These are phyloP conservation scores for Sinella curviseta DNA, from an alignment of 1,140 invertebrate genomes.

Conservation along the genomic window DNA sequence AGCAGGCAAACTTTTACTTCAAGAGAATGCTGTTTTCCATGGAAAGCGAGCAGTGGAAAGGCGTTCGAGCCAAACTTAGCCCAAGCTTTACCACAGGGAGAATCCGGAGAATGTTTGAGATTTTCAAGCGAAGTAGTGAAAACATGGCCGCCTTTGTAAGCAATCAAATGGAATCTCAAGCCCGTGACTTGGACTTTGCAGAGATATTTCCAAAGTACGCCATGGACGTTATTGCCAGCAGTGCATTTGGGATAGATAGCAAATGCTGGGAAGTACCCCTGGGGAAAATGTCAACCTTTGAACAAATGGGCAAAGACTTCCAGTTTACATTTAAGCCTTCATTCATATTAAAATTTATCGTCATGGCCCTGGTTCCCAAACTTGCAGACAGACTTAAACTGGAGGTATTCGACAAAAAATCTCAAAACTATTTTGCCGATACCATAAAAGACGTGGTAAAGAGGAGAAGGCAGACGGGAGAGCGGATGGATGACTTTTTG, in stretches of 20 bases:
- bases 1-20: background rate
- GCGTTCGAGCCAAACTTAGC: constrained; percentile 11
- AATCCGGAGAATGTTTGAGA: background rate
- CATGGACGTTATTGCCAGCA: background rate
- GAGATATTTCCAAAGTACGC: background rate
- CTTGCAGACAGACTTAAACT: background rate
- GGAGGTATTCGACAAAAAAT: background rate
- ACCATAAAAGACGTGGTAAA: background rate
- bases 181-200: background rate
- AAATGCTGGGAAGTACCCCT: background rate
- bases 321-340: background rate
- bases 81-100: background rate
- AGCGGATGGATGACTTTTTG: background rate
- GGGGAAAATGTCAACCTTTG: background rate
- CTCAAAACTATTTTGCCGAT: background rate
- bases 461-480: background rate
- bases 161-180: background rate
- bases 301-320: background rate
- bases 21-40: constrained; percentile 26
- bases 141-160: background rate
- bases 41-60: constrained; percentile 36
- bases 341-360: background rate
- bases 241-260: background rate
- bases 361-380: background rate
- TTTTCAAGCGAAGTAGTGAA: background rate